phyloP scores from a whole-genome alignment of 1,140 invertebrate genomes.

The Cepaea nemoralis region DNA sequence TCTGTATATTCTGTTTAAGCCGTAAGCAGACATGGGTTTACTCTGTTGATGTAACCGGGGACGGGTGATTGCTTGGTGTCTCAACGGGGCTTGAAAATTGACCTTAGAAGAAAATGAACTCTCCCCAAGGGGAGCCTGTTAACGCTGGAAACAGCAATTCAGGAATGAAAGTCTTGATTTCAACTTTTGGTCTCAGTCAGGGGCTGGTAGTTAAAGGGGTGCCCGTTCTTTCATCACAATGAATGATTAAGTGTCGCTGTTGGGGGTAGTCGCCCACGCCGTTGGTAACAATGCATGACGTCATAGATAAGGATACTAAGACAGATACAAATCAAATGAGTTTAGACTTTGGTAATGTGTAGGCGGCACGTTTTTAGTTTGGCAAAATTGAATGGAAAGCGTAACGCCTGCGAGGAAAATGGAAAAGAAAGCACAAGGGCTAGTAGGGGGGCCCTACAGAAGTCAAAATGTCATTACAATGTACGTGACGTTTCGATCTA shows the following conservation, averaged over 20 bases:
- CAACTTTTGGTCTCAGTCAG: not conserved
- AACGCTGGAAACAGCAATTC: not conserved
- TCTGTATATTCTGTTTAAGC: constrained; percentile 1
- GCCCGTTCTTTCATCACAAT: not conserved
- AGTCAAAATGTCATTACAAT: too few species aligned
- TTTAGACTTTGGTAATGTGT: too few species aligned
- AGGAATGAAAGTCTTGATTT: not conserved
- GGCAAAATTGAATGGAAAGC: too few species aligned
- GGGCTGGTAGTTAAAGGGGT: not conserved
- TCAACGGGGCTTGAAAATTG: not conserved
- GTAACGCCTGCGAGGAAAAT: too few species aligned
- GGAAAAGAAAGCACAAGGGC: too few species aligned
- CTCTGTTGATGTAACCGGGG: too few species aligned
- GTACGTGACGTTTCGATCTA: too few species aligned
- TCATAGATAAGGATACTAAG: too few species aligned
- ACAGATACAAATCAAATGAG: not conserved
- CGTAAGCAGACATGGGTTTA: not conserved
- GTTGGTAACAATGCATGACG: not conserved
- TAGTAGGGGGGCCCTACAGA: too few species aligned
- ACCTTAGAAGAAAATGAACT: not conserved
- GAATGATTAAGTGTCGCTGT: not conserved
- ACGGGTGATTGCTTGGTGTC: not conserved
- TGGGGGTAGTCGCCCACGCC: not conserved
- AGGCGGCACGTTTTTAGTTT: too few species aligned
- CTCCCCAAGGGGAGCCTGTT: not conserved